Evolutionary conservation across 2,113 vertebrate species (phyloP).

Genomic region (Stictonetta naevosa): DNA sequence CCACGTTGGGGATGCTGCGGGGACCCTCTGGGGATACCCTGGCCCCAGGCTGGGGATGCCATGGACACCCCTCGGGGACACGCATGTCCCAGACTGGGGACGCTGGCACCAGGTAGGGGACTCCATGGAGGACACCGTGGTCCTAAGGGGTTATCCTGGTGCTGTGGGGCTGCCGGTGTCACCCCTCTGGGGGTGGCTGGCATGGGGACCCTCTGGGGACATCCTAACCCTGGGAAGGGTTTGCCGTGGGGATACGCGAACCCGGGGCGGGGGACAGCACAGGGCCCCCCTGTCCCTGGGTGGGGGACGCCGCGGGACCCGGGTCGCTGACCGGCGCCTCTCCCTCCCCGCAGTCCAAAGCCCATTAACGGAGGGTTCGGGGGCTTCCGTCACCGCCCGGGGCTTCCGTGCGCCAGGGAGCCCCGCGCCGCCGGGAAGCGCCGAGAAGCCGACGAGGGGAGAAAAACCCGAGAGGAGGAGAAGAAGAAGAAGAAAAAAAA

Average conservation of each 20-base stretch:
- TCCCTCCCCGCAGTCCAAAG: slow-evolving; percentile 74
- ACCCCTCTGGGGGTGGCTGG: no score
- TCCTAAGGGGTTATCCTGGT: no score
- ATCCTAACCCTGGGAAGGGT: no score
- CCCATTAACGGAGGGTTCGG: slow-evolving; percentile 77
- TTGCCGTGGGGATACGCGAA: no score
- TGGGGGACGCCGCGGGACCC: neutral
- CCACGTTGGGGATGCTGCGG: neutral
- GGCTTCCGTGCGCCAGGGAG: slow-evolving; percentile 1
- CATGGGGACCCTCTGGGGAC: neutral
- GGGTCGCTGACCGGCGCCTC: neutral
- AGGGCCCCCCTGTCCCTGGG: neutral
- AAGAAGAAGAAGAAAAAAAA: slow-evolving; percentile 52
- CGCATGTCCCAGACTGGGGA: no score
- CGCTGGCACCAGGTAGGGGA: no score
- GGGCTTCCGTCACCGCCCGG: neutral
- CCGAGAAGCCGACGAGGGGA: neutral
- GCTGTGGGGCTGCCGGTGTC: neutral
- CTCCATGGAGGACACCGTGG: no score
- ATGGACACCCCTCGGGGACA: neutral
- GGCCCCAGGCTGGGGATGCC: neutral
- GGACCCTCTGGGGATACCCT: neutral
- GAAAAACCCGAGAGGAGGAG: neutral
- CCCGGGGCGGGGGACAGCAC: neutral
- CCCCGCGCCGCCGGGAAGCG: neutral